Base-by-base conservation (phyloP, 2,888 invertebrate species). In the Leptinotarsa tumamoca region DNA sequence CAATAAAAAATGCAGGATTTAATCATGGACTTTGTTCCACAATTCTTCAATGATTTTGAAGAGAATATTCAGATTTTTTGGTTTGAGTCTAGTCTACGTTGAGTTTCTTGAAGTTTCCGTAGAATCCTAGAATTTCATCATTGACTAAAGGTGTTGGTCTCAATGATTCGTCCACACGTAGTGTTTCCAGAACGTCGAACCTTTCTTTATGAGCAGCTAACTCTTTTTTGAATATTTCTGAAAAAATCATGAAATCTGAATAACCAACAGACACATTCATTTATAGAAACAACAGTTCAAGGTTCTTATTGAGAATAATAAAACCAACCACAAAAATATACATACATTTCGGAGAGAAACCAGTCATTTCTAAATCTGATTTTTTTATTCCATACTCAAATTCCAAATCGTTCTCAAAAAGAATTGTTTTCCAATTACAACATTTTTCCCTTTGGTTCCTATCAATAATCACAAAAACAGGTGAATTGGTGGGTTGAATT, bases 51-150 rank as follows among this genome's bases (percentile, higher is more conserved):
- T 7, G 10, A 18, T 56, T 21, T 18, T 7, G n/a, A 3, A 3
- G 0, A 1, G 0, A 10, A 56, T 18, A 5, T 56, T 10, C 0
- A 17, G 3, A 52, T 52, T 15, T 52, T 52, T 52, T 17, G 15
- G 4, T 52, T 52, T 52, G n/a, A 17, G 52, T n/a, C 52, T 80
- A 84, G 75, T 84, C 84, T 7, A 84, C 74, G 58, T 76, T 75
- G 10, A 84, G 68, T 72, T 82, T 81, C 68, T 80, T 84, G 73
- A 84, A 84, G 75, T 81, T 84, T 27, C 84, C 84, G 69, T 84
- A 76, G 67, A 81, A 79, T 27, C 84, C 84, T 23, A 84, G 73
- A 15, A 83, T 27, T 5, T 84, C 84, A 67, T 83, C 81, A 67
- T 82, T 80, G 10, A 75, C 58, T 18, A 81, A 23, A 61, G 81